phyloP scores from a whole-genome alignment of 2,113 vertebrate genomes.

The Rhizomys pruinosus region DNA sequence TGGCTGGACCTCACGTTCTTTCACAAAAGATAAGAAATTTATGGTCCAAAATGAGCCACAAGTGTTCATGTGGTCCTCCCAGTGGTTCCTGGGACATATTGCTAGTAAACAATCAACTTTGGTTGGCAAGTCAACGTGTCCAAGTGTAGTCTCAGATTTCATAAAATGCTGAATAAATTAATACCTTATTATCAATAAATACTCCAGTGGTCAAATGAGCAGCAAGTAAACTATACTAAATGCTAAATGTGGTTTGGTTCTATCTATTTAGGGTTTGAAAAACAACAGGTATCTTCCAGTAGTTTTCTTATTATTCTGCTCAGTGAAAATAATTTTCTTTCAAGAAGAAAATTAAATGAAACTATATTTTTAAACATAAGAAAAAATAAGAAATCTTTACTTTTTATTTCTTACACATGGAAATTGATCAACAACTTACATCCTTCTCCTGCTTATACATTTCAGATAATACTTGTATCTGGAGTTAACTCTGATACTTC shows the following conservation, averaged over 20 bases:
- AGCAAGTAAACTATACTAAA: neutral
- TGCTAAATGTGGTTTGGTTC: neutral
- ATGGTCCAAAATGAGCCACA: neutral
- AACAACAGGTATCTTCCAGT: neutral
- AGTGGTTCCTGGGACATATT: neutral
- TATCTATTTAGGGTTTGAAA: neutral
- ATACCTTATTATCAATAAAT: conserved; percentile 21
- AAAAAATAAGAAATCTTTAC: neutral
- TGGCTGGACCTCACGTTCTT: neutral
- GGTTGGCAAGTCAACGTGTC: neutral
- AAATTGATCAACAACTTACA: conserved; percentile 13
- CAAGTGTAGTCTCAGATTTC: conserved; percentile 3
- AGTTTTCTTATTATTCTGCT: conserved; percentile 1
- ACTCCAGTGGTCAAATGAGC: neutral
- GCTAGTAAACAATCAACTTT: conserved; percentile 12
- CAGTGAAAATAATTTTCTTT: conserved; percentile 38
- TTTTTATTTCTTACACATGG: neutral
- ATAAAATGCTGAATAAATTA: neutral
- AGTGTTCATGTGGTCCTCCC: neutral
- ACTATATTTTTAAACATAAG: conserved; percentile 5
- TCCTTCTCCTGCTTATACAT: neutral
- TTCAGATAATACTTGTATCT: conserved; percentile 13
- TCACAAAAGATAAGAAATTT: neutral
- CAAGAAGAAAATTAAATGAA: conserved; percentile 5
- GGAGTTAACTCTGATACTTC: conserved; percentile 17